phyloP scores from a whole-genome alignment of 2,113 vertebrate species.

The Takifugu flavidus region DNA sequence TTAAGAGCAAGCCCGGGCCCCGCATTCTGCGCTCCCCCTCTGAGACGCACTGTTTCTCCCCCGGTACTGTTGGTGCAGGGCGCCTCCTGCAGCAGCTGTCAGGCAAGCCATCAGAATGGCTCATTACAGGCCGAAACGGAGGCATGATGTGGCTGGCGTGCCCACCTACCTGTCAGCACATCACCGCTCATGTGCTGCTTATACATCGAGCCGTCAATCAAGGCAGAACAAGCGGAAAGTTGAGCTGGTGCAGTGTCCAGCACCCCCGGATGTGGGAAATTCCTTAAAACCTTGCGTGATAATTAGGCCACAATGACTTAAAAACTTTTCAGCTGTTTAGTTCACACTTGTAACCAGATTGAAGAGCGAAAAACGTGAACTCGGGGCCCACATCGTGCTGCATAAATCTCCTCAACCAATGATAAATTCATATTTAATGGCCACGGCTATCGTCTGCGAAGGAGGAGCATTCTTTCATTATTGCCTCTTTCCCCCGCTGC shows the following conservation, averaged over 20 bases:
- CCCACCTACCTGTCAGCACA: slow-evolving; percentile 32
- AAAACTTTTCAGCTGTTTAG: slow-evolving; percentile 24
- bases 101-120: slow-evolving; percentile 41
- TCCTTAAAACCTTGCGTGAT: slow-evolving; percentile 5
- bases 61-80: slow-evolving; percentile 22
- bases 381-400: slow-evolving; percentile 33
- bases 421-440: slow-evolving; percentile 69
- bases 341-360: slow-evolving; percentile 42
- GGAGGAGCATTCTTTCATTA: slow-evolving; percentile 74
- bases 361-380: slow-evolving; percentile 43
- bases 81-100: slow-evolving; percentile 49
- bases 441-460: slow-evolving; percentile 64
- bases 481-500: slow-evolving; percentile 74
- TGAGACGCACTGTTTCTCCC: slow-evolving; percentile 10
- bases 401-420: slow-evolving; percentile 64
- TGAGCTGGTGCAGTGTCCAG: background rate
- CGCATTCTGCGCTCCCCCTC: slow-evolving; percentile 37
- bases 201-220: too few species aligned
- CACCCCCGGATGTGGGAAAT: slow-evolving; percentile 6
- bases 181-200: slow-evolving; percentile 6
- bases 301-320: background rate
- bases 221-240: too few species aligned
- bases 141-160: slow-evolving; percentile 32
- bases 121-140: slow-evolving; percentile 58
- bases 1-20: slow-evolving; percentile 64